Evolutionary conservation across 2,888 invertebrate genomes (phyloP).

Genomic region (Trissonchulus sp.): DNA sequence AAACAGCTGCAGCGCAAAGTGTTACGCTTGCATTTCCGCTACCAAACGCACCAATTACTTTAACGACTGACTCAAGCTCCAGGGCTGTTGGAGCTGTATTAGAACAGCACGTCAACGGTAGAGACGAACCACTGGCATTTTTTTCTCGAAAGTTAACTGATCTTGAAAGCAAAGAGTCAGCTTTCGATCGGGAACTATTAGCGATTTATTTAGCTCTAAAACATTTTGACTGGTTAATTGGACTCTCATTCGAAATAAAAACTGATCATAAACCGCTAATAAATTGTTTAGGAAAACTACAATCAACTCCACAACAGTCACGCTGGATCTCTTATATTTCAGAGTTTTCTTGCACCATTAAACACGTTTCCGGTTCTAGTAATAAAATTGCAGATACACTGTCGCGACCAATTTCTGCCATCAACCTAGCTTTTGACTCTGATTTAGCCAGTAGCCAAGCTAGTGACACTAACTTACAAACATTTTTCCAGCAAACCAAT

Average conservation of each 20-base stretch:
- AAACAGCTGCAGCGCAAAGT: background rate
- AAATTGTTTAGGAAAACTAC: background rate
- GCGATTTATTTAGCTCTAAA: constrained; percentile 20
- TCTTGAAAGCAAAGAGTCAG: constrained; percentile 11
- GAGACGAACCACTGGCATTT: constrained; percentile 11
- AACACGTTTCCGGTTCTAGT: constrained; percentile 15
- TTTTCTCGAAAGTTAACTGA: constrained; percentile 7
- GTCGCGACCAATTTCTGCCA: background rate
- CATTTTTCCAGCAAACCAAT: constrained; percentile 9
- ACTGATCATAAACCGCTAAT: constrained; percentile 26
- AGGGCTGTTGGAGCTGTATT: constrained; percentile 12
- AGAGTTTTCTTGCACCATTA: constrained; percentile 16
- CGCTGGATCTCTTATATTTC: constrained; percentile 24
- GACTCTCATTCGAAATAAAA: background rate
- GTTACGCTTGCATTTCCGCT: constrained; percentile 9
- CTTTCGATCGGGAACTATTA: constrained; percentile 20
- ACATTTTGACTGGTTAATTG: constrained; percentile 19
- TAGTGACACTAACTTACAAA: background rate
- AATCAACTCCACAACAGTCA: constrained; percentile 10
- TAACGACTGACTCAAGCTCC: constrained; percentile 12
- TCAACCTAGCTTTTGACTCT: background rate
- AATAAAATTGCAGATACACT: constrained; percentile 17
- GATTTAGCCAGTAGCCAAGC: background rate
- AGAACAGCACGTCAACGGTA: background rate
- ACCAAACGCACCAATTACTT: background rate